Percentiles rank a stretch among this genome's conserved stretches.
These are phyloP conservation scores for Apoda limacodes DNA, from an alignment of 2,888 invertebrate species.

Conservation along the genomic window DNA sequence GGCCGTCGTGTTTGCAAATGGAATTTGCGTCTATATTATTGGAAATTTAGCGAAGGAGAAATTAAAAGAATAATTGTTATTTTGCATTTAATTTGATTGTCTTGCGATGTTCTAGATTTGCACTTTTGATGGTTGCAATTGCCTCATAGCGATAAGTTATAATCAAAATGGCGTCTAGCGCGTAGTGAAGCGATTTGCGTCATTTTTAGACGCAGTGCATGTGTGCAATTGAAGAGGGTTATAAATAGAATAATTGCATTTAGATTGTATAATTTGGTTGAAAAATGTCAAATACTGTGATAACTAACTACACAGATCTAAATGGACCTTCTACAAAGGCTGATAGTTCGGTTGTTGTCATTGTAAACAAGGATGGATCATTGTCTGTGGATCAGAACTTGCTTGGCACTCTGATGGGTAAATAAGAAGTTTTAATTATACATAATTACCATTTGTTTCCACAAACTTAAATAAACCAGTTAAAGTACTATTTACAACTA, in stretches of 20 bases:
- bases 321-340: slow-evolving; percentile 65
- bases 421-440: slow-evolving; percentile 31
- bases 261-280: slow-evolving; percentile 37
- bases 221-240: slow-evolving; percentile 44
- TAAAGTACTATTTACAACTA: too few species aligned
- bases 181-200: too few species aligned
- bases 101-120: too few species aligned
- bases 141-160: too few species aligned
- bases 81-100: too few species aligned
- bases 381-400: slow-evolving; percentile 85
- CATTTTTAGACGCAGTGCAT: slow-evolving; percentile 58
- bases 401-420: slow-evolving; percentile 83
- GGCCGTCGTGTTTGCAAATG: too few species aligned
- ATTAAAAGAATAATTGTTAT: too few species aligned
- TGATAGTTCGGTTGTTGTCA: slow-evolving; percentile 82
- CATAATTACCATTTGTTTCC: too few species aligned
- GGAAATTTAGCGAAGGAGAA: too few species aligned
- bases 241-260: slow-evolving; percentile 54
- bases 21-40: too few species aligned
- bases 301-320: slow-evolving; percentile 64
- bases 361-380: slow-evolving; percentile 88
- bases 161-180: slow-evolving; percentile 63
- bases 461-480: too few species aligned
- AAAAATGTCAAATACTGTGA: slow-evolving; percentile 68
- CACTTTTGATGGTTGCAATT: too few species aligned